These are phyloP conservation scores for Sinotaia quadrata DNA, from an alignment of 2,888 invertebrate genomes.

Conservation along the genomic window DNA sequence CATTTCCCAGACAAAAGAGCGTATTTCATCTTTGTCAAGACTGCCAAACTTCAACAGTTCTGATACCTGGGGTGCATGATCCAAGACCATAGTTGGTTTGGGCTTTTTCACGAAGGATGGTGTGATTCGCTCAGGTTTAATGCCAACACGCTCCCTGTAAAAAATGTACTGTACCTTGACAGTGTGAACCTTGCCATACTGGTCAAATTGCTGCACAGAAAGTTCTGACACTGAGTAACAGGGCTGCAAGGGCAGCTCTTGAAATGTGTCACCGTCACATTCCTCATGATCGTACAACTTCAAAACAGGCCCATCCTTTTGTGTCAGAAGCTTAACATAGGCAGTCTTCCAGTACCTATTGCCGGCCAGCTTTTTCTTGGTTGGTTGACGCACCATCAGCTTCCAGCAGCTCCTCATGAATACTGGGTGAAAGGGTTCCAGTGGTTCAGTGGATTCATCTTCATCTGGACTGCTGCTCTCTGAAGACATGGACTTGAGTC, in stretches of 20 bases:
- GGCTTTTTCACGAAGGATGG: slow-evolving; percentile 71
- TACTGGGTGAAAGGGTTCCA: slow-evolving; percentile 90
- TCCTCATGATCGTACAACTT: slow-evolving; percentile 84
- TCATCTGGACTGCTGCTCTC: slow-evolving; percentile 60
- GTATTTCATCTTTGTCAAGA: slow-evolving; percentile 88
- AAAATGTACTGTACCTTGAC: slow-evolving; percentile 94
- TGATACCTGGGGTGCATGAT: slow-evolving; percentile 95
- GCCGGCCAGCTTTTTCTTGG: slow-evolving; percentile 73
- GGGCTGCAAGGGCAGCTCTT: slow-evolving; percentile 93
- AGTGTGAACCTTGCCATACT: slow-evolving; percentile 99
- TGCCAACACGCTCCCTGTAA: slow-evolving; percentile 96
- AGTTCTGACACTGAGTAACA: slow-evolving; percentile 92
- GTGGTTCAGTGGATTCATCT: slow-evolving; percentile 61
- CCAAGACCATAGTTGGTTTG: slow-evolving; percentile 78
- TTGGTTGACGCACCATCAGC: slow-evolving; percentile 88
- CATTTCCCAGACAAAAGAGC: slow-evolving; percentile 89
- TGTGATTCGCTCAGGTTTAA: slow-evolving; percentile 68
- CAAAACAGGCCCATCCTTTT: slow-evolving; percentile 77
- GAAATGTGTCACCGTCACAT: slow-evolving; percentile 91
- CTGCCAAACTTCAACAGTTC: slow-evolving; percentile 97
- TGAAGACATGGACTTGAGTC: slow-evolving; percentile 50
- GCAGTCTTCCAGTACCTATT: slow-evolving; percentile 95
- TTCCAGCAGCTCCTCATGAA: slow-evolving; percentile 93
- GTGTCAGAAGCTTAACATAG: slow-evolving; percentile 87
- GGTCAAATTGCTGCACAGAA: slow-evolving; percentile 92